Evolutionary conservation across 1,140 invertebrate species (phyloP).

Genomic region (Drosophila biarmipes): DNA sequence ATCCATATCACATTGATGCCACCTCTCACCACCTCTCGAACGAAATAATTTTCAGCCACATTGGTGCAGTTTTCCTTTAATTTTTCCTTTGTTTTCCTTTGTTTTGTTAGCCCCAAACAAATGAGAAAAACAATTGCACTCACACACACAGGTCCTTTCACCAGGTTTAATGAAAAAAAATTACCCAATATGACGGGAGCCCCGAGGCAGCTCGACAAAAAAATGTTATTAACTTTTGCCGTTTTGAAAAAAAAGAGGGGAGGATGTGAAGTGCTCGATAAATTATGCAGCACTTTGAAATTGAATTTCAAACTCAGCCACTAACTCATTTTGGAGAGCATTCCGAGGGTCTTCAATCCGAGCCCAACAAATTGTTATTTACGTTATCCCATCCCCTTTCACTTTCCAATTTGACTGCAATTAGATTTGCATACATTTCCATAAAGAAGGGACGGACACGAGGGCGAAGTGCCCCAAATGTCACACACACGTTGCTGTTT

Average conservation of each 20-base stretch:
- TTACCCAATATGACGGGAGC: slow-evolving; percentile 37
- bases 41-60: slow-evolving; percentile 28
- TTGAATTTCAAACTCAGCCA: slow-evolving; percentile 73
- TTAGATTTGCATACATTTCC: slow-evolving; percentile 83
- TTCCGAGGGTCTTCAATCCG: slow-evolving; percentile 31
- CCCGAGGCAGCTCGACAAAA: slow-evolving; percentile 32
- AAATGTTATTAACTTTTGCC: slow-evolving; percentile 71
- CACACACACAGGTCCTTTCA: slow-evolving; percentile 10
- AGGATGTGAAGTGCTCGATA: slow-evolving; percentile 38
- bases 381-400: slow-evolving; percentile 58
- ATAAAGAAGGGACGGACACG: slow-evolving; percentile 40
- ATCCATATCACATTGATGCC: slow-evolving; percentile 27
- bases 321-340: slow-evolving; percentile 65
- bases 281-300: slow-evolving; percentile 79
- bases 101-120: slow-evolving; percentile 10
- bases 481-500: slow-evolving; percentile 81
- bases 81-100: too few species aligned
- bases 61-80: slow-evolving; percentile 1
- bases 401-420: slow-evolving; percentile 70
- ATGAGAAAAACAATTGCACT: slow-evolving; percentile 8
- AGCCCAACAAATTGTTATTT: slow-evolving; percentile 77
- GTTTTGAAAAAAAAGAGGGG: slow-evolving; percentile 10
- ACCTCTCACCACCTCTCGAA: slow-evolving; percentile 6
- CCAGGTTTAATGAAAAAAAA: slow-evolving; percentile 49
- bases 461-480: slow-evolving; percentile 63